These are phyloP conservation scores for Venusia cambrica DNA, from an alignment of 2,888 invertebrate species.

Conservation along the genomic window DNA sequence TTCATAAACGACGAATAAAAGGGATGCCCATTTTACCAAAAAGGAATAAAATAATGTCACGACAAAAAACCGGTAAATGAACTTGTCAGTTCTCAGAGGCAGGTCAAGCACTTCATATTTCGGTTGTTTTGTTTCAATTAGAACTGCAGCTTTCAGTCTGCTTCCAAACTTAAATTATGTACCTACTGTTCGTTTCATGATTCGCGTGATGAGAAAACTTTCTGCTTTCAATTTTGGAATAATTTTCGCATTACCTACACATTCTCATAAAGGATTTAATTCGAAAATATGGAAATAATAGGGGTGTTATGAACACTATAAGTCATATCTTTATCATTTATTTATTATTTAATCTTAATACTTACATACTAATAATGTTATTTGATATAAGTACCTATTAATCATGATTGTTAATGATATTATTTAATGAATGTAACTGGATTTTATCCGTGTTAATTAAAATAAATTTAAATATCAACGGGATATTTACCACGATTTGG, in stretches of 20 bases:
- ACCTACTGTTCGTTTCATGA: constrained; percentile 62
- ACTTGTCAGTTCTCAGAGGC: constrained; percentile 37
- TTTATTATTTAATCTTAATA: too few species aligned
- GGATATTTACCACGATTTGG: too few species aligned
- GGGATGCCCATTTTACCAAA: constrained; percentile 7
- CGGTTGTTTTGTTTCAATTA: constrained; percentile 66
- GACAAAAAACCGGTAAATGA: constrained; percentile 40
- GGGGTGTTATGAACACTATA: too few species aligned
- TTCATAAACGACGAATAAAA: too few species aligned
- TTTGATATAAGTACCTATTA: too few species aligned
- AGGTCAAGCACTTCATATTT: constrained; percentile 57
- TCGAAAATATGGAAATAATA: too few species aligned
- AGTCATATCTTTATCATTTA: too few species aligned
- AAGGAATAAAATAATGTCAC: constrained; percentile 7
- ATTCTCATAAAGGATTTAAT: constrained; percentile 18
- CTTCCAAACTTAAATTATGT: constrained; percentile 69
- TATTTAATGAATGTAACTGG: too few species aligned
- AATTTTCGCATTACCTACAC: constrained; percentile 38
- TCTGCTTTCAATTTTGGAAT: constrained; percentile 44
- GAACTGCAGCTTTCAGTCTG: constrained; percentile 51
- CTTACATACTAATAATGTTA: too few species aligned
- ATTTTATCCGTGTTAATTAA: too few species aligned
- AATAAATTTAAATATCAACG: too few species aligned
- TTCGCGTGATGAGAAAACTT: constrained; percentile 65
- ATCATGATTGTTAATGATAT: too few species aligned